Evolutionary conservation across 2,888 invertebrate species (phyloP), one percentile per base, ranked within the genome.

Genomic region (Stramonita haemastoma): DNA sequence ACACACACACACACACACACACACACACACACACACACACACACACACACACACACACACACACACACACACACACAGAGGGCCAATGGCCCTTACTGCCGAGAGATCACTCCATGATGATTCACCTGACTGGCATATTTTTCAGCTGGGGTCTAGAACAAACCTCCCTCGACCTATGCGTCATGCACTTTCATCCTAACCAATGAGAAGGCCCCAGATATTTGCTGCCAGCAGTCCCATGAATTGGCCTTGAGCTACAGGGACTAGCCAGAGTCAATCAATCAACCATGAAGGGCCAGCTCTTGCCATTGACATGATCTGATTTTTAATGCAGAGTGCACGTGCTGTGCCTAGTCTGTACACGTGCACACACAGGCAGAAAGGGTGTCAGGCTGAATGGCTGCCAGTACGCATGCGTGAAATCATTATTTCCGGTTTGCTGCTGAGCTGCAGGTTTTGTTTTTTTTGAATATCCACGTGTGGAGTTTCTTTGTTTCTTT

Each of bases 11-110:
- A 77, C 77, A 77, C 77, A 77, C 77, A 77, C 77, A 77, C 77
- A 77, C 77, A 70, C 77, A 77, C 32, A 29, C 77, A 77, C 77
- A 77, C 77, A 77, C 77, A 77, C 77, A 77, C 32, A 77, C 77
- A 77, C 77, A 77, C 77, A 77, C 77, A 77, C 77, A 70, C 70
- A 22, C 22, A 22, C 70, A 70, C 70, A 70, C 70, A 70, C 70
- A 70, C 70, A 70, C 70, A 70, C 70, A 70, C 70, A 22, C 70
- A 70, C 70, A 22, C 70, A 70, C 70, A 22, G 17, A 70, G 17
- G n/a, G 26, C 11, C 73, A 73, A 19, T 26, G 26, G 26, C 73
- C 19, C n/a, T n/a, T n/a, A 73, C 73, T 26, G 2, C 2, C 73
- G n/a, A 73, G 26, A 73, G 26, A 73, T 26, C 73, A 73, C 26